phyloP scores from a whole-genome alignment of 2,797 vertebrate genomes.

The Tragelaphus eurycerus region DNA sequence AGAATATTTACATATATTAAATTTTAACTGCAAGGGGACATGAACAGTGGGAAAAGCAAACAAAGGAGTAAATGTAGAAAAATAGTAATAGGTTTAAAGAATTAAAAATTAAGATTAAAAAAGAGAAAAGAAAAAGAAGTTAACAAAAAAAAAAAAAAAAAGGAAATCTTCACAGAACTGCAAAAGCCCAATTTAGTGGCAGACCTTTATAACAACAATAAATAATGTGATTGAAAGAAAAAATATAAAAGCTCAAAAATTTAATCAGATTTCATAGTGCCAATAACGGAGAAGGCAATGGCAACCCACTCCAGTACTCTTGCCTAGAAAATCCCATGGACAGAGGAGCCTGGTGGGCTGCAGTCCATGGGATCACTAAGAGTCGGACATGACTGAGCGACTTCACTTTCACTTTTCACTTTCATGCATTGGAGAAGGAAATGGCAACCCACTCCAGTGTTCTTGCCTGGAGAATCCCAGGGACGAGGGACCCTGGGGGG shows the following conservation, averaged over 20 bases:
- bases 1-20: not conserved
- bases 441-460: too few species aligned
- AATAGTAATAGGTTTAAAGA: not conserved
- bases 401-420: too few species aligned
- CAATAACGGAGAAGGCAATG: not conserved
- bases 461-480: too few species aligned
- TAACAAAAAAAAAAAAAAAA: not conserved
- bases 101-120: not conserved
- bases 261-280: not conserved
- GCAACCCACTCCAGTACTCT: too few species aligned
- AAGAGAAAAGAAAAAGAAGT: too few species aligned
- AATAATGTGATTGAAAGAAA: not conserved
- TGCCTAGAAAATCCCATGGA: too few species aligned
- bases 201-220: not conserved
- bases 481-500: accelerated
- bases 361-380: too few species aligned
- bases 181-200: not conserved
- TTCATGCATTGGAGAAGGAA: too few species aligned
- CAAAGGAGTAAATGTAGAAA: not conserved
- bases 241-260: not conserved
- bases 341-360: accelerated
- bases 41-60: not conserved
- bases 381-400: too few species aligned
- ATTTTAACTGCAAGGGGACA: not conserved
- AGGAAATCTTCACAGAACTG: not conserved